Percentiles rank a stretch among this genome's conserved stretches.
These are phyloP conservation scores for Peucedramus taeniatus DNA, from an alignment of 2,113 vertebrate species.

Conservation along the genomic window DNA sequence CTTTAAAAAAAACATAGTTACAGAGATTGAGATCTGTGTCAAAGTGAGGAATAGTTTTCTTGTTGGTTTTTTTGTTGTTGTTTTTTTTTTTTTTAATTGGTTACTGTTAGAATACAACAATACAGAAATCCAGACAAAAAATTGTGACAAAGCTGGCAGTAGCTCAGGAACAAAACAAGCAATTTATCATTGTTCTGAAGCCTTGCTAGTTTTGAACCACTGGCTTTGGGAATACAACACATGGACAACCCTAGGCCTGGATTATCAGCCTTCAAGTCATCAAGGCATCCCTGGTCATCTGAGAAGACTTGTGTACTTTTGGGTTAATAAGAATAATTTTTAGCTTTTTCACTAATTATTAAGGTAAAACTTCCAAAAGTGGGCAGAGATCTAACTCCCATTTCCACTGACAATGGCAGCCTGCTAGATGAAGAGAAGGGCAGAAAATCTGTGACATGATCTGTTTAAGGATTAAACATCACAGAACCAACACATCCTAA, in stretches of 20 bases:
- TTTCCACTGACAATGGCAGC: not conserved
- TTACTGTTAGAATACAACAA: not conserved
- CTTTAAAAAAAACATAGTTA: not conserved
- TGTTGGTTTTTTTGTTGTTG: not conserved
- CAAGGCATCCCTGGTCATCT: not conserved
- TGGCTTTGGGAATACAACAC: not conserved
- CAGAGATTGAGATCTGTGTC: not conserved
- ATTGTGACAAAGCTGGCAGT: not conserved
- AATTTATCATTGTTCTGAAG: not conserved
- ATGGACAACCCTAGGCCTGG: not conserved
- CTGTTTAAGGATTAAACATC: not conserved
- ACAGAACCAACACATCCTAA: not conserved
- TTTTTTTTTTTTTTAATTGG: not conserved
- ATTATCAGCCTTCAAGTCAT: not conserved
- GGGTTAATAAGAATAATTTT: not conserved
- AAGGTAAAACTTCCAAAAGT: not conserved
- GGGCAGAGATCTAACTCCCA: not conserved
- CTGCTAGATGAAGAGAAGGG: not conserved
- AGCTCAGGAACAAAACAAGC: not conserved
- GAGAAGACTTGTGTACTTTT: not conserved
- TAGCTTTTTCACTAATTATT: not conserved
- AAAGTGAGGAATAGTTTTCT: not conserved
- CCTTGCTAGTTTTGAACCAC: not conserved
- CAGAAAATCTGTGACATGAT: not conserved
- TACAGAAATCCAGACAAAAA: not conserved